Percentiles rank a stretch among this genome's conserved stretches.
phyloP scores from a whole-genome alignment of 1,140 invertebrate genomes.

The Brachionus plicatilis region DNA sequence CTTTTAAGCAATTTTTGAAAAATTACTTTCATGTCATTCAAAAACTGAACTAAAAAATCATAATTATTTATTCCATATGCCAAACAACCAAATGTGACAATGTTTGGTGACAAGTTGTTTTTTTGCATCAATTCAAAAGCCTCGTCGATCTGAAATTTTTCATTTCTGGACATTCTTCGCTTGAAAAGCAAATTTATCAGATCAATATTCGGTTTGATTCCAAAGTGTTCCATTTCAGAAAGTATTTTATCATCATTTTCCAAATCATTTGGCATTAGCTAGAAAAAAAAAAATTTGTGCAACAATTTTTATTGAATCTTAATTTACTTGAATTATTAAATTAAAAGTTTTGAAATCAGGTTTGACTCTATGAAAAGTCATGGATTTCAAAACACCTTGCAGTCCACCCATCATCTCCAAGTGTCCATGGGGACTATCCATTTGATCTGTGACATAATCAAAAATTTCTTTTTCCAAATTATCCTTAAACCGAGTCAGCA shows the following conservation, averaged over 20 bases:
- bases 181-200: constrained; percentile 20
- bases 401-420: neutral
- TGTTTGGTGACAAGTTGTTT: constrained; percentile 18
- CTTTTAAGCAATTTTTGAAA: neutral
- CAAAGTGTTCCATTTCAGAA: neutral
- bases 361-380: neutral
- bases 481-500: neutral
- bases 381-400: neutral
- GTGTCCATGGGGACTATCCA: neutral
- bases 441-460: neutral
- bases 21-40: constrained; percentile 17
- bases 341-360: constrained; percentile 28
- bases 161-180: neutral
- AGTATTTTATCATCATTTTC: neutral
- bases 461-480: neutral
- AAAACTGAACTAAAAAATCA: constrained; percentile 23
- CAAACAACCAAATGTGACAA: constrained; percentile 23
- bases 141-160: neutral
- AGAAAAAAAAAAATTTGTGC: neutral
- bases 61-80: neutral
- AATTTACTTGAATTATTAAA: constrained; percentile 14
- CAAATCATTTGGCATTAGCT: neutral
- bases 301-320: too few species aligned
- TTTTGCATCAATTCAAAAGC: constrained; percentile 26
- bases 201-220: neutral